Conservation (phyloP, 2,888 invertebrate species). For the Synanthedon formicaeformis region DNA sequence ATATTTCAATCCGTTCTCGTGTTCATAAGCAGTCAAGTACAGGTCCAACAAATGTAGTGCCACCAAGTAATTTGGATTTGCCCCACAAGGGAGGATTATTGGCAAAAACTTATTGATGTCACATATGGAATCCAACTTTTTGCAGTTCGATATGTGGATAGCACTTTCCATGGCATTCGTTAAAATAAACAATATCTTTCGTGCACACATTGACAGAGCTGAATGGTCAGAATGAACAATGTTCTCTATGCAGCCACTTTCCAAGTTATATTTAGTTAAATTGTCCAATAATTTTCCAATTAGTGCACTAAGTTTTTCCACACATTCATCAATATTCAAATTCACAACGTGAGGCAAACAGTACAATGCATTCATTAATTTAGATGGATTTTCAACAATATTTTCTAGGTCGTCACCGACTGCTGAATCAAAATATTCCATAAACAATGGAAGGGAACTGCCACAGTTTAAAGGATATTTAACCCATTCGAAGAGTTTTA, state of each 20-base stretch:
- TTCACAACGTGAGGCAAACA: slow-evolving; percentile 70
- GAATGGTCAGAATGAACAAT: slow-evolving; percentile 41
- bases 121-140: slow-evolving; percentile 55
- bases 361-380: slow-evolving; percentile 59
- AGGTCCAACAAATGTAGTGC: slow-evolving; percentile 69
- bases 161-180: slow-evolving; percentile 71
- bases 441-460: slow-evolving; percentile 39
- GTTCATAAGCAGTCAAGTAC: slow-evolving; percentile 59
- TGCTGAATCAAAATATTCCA: slow-evolving; percentile 40
- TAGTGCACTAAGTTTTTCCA: slow-evolving; percentile 38
- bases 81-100: slow-evolving; percentile 50
- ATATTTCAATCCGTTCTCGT: slow-evolving; percentile 50
- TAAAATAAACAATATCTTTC: slow-evolving; percentile 67
- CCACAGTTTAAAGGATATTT: slow-evolving; percentile 75
- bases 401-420: slow-evolving; percentile 40
- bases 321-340: slow-evolving; percentile 40
- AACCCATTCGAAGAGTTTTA: slow-evolving; percentile 73
- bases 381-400: slow-evolving; percentile 44
- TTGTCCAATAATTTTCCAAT: slow-evolving; percentile 31
- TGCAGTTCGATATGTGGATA: slow-evolving; percentile 66
- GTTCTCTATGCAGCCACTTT: slow-evolving; percentile 28
- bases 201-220: slow-evolving; percentile 33
- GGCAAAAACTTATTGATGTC: slow-evolving; percentile 50
- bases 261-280: slow-evolving; percentile 37
- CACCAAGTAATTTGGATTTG: slow-evolving; percentile 52